These are phyloP conservation scores for Exephanes ischioxanthus DNA, from an alignment of 2,888 invertebrate species.

Conservation along the genomic window DNA sequence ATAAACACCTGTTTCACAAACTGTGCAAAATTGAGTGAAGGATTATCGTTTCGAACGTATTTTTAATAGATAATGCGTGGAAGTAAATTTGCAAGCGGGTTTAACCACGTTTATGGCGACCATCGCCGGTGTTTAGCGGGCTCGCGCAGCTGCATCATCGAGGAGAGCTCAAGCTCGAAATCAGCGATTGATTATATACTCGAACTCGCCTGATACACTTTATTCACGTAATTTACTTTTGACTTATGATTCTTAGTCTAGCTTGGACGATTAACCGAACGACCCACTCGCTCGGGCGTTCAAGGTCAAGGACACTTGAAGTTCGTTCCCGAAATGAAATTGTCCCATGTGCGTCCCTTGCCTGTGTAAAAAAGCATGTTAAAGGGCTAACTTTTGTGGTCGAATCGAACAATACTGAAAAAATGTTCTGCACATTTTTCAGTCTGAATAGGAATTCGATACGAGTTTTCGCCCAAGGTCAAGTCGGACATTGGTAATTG, in stretches of 20 bases:
- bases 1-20: not conserved
- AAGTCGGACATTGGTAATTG: not conserved
- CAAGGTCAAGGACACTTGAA: constrained; percentile 49
- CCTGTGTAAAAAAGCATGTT: not conserved
- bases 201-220: not conserved
- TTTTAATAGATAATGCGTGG: not conserved
- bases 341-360: constrained; percentile 4
- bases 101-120: not conserved
- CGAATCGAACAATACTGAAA: not conserved
- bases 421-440: not conserved
- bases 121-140: not conserved
- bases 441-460: not conserved
- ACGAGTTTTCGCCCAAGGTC: not conserved
- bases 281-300: constrained; percentile 16
- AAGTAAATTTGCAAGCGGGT: not conserved
- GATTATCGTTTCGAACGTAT: not conserved
- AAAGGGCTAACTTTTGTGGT: not conserved
- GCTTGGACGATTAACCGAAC: constrained; percentile 32
- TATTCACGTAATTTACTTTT: constrained; percentile 26
- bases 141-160: not conserved
- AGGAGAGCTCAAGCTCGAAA: not conserved
- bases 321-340: constrained; percentile 13
- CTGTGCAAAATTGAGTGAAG: not conserved
- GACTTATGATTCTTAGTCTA: constrained; percentile 50
- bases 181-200: constrained; percentile 27